phyloP scores from a whole-genome alignment of 2,888 invertebrate species.

The Caenorhabditis zanzibari region DNA sequence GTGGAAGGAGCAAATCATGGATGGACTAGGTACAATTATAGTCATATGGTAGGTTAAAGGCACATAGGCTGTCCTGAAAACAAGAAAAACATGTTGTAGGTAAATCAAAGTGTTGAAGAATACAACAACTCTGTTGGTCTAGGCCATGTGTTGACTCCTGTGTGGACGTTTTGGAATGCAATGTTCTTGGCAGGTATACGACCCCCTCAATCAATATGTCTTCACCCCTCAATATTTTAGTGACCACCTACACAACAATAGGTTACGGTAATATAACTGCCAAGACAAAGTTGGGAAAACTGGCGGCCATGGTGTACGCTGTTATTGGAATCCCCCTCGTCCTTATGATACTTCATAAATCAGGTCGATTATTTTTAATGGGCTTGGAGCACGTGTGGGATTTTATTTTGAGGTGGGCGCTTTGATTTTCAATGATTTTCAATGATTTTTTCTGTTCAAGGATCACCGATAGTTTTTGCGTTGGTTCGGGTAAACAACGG shows the following conservation, averaged over 20 bases:
- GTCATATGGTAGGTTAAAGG: constrained; percentile 37
- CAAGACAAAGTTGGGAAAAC: constrained; percentile 79
- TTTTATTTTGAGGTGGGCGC: constrained; percentile 62
- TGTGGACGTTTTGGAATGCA: constrained; percentile 83
- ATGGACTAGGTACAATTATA: constrained; percentile 61
- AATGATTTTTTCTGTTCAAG: constrained; percentile 26
- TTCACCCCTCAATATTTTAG: too few relatives aligned
- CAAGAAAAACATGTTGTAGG: constrained; percentile 25
- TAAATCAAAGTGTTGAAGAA: constrained; percentile 65
- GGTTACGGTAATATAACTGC: constrained; percentile 83
- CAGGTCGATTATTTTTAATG: constrained; percentile 80
- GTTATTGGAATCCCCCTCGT: constrained; percentile 82
- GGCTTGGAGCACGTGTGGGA: constrained; percentile 80
- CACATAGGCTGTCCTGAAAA: background rate
- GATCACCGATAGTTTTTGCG: constrained; percentile 70
- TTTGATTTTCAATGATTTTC: background rate
- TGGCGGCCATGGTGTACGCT: constrained; percentile 83
- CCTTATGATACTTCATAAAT: constrained; percentile 82
- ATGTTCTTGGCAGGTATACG: constrained; percentile 80
- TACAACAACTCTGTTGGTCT: constrained; percentile 75
- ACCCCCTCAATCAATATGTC: too few relatives aligned
- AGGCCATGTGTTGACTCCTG: constrained; percentile 78
- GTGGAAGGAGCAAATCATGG: constrained; percentile 69
- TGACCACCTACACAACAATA: constrained; percentile 83
- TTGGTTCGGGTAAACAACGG: constrained; percentile 70